phyloP scores from a whole-genome alignment of 2,113 vertebrate species.

The Aptenodytes patagonicus region DNA sequence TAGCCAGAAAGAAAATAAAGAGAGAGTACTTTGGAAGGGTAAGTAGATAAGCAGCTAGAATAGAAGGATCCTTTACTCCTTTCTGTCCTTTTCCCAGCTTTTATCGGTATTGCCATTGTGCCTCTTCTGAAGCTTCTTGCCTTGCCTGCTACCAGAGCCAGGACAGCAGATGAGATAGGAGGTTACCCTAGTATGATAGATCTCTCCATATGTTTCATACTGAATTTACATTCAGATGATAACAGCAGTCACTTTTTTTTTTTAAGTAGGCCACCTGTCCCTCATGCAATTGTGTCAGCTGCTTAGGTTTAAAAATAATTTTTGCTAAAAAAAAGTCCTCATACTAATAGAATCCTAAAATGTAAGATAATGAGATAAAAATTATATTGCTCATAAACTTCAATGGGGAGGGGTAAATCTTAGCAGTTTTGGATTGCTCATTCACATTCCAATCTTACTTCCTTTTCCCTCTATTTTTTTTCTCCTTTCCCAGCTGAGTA shows the following conservation, averaged over 20 bases:
- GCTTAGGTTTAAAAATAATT: conserved; percentile 47
- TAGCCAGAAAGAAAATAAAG: not conserved
- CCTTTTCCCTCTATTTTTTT: not conserved
- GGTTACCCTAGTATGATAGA: not conserved
- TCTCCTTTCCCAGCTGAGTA: not conserved
- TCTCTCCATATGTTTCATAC: not conserved
- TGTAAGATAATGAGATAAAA: not conserved
- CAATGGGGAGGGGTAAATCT: not conserved
- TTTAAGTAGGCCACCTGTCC: conserved; percentile 38
- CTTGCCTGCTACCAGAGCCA: not conserved
- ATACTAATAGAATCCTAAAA: not conserved
- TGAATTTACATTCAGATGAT: not conserved
- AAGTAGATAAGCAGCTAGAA: not conserved
- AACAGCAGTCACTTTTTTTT: not conserved
- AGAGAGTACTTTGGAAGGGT: not conserved
- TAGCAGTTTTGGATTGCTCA: not conserved
- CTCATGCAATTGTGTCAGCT: conserved; percentile 30
- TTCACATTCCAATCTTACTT: not conserved
- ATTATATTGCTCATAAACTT: not conserved
- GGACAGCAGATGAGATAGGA: not conserved
- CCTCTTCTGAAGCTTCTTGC: not conserved
- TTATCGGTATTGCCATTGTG: not conserved
- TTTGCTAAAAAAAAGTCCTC: not conserved
- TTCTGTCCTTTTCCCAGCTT: not conserved
- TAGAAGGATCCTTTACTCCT: not conserved